Conservation (phyloP, 2,797 vertebrate species). For the Syndactyla subalaris region DNA sequence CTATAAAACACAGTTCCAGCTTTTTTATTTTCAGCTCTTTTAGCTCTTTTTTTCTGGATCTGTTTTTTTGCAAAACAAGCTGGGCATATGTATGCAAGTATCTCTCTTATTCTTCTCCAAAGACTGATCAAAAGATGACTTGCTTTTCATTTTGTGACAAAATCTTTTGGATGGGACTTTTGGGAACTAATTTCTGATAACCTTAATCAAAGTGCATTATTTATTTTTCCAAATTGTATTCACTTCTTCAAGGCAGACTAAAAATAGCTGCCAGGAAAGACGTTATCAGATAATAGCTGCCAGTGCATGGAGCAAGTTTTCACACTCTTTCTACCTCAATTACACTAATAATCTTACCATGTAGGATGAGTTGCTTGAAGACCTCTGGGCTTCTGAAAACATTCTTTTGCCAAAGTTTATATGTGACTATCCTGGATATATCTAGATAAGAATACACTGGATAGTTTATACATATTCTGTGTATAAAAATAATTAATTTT, state of each 20-base stretch:
- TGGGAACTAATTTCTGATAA: not conserved
- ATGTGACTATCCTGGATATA: not conserved
- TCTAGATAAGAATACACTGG: not conserved
- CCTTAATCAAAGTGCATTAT: fast-evolving
- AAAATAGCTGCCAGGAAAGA: not conserved
- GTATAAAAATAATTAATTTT: not conserved
- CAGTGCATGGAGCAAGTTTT: fast-evolving
- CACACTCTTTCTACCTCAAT: not conserved
- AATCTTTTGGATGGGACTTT: not conserved
- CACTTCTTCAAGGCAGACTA: not conserved
- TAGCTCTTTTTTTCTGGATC: not conserved
- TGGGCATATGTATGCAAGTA: not conserved
- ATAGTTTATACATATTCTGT: not conserved
- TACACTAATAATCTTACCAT: not conserved
- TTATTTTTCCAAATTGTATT: not conserved
- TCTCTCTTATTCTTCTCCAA: not conserved
- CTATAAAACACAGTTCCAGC: not conserved
- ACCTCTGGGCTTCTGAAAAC: not conserved
- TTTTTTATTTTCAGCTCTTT: not conserved
- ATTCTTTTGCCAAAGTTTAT: not conserved
- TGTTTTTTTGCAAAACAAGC: not conserved
- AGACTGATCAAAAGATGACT: not conserved
- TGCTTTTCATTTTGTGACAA: not conserved
- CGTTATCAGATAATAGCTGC: not conserved
- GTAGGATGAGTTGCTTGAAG: not conserved